A percentile compares a stretch with the other conserved stretches of the same genome.
Evolutionary conservation across 2,113 vertebrate species (phyloP).

Genomic region (Aythya baeri): DNA sequence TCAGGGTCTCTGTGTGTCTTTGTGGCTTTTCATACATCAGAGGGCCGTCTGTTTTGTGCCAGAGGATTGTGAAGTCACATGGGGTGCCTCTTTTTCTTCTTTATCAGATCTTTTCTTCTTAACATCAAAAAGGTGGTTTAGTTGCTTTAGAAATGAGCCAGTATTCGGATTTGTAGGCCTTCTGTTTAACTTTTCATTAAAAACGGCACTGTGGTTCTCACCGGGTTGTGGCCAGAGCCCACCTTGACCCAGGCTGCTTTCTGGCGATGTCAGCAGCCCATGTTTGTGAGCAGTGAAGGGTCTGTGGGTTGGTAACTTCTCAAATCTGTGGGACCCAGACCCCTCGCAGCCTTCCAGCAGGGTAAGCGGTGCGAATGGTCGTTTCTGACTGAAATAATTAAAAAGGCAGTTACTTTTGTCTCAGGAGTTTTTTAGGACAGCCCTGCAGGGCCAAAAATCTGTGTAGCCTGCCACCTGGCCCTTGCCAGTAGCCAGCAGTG

Average conservation of each 20-base stretch:
- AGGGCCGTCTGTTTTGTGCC: not conserved
- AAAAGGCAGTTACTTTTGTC: too few species aligned
- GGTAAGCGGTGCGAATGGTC: too few species aligned
- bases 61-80: not conserved
- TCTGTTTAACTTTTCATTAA: not conserved
- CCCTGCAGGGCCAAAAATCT: too few species aligned
- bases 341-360: not conserved
- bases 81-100: not conserved
- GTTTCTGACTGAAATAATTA: too few species aligned
- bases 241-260: not conserved
- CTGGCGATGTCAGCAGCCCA: not conserved
- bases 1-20: not conserved
- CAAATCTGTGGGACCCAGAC: not conserved
- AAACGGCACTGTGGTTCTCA: not conserved
- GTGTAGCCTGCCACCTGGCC: too few species aligned
- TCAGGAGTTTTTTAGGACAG: too few species aligned
- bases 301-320: not conserved
- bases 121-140: not conserved
- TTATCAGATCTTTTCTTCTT: not conserved
- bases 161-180: not conserved
- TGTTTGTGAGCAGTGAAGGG: accelerated
- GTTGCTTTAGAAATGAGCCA: not conserved
- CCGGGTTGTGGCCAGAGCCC: not conserved
- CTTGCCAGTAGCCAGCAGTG: too few species aligned
- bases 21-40: not conserved